These are phyloP conservation scores for Margaritifera margaritifera DNA, from an alignment of 2,888 invertebrate genomes.

Conservation along the genomic window DNA sequence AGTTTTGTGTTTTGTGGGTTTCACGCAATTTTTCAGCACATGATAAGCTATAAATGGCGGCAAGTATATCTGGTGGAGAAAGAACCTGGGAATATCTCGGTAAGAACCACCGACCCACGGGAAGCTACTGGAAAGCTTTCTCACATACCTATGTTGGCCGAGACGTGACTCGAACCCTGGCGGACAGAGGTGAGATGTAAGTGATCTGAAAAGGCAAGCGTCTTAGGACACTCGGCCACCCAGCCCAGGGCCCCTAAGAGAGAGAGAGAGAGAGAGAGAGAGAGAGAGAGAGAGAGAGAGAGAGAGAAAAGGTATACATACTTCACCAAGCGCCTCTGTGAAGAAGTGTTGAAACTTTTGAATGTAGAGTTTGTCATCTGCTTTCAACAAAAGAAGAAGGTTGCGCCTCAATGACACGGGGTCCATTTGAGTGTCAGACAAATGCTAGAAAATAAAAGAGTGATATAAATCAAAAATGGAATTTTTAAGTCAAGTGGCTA, in stretches of 20 bases:
- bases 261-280: constrained; percentile 14
- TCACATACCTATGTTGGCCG: neutral
- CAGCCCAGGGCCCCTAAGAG: neutral
- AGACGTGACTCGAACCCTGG: neutral
- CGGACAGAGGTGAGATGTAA: neutral
- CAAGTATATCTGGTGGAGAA: too few relatives aligned
- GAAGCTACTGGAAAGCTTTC: too few relatives aligned
- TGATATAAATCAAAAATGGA: neutral
- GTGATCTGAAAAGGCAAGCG: neutral
- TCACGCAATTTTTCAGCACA: too few relatives aligned
- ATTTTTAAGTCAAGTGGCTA: too few relatives aligned
- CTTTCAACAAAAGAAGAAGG: constrained; percentile 51
- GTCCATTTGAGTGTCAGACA: constrained; percentile 51
- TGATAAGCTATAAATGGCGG: too few relatives aligned
- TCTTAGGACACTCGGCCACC: neutral
- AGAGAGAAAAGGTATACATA: constrained; percentile 23
- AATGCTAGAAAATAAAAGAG: constrained; percentile 44
- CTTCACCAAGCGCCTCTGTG: constrained; percentile 52
- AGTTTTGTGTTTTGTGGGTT: too few relatives aligned
- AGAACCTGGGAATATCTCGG: too few relatives aligned
- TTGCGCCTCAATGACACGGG: constrained; percentile 45
- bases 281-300: constrained; percentile 12
- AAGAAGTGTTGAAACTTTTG: constrained; percentile 63
- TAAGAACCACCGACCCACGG: too few relatives aligned
- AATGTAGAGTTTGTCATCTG: constrained; percentile 46